Percentiles rank a stretch among this genome's conserved stretches.
Evolutionary conservation across 2,888 invertebrate species (phyloP).

Genomic region (Tortricodes alternella): DNA sequence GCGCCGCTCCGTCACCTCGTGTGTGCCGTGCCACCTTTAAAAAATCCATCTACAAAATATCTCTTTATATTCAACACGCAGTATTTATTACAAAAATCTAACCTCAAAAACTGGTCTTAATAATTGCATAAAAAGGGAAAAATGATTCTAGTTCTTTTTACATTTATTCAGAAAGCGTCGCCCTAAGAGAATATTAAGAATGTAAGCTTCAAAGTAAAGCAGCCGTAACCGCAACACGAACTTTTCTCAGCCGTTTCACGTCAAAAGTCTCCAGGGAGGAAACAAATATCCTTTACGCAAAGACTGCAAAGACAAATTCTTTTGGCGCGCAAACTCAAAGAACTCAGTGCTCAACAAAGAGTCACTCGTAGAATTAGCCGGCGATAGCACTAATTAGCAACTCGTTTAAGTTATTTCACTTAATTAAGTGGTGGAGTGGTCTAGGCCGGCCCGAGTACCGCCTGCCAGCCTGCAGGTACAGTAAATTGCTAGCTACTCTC

Average conservation of each 20-base stretch:
- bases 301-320: constrained; percentile 81
- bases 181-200: constrained; percentile 29
- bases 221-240: constrained; percentile 29
- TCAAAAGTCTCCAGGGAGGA: constrained; percentile 56
- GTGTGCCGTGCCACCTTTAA: constrained; percentile 27
- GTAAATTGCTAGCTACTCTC: constrained; percentile 80
- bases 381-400: constrained; percentile 80
- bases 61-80: not conserved
- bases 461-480: constrained; percentile 50
- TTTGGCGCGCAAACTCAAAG: constrained; percentile 76
- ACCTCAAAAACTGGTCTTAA: constrained; percentile 16
- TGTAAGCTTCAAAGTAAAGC: constrained; percentile 31
- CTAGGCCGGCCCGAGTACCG: constrained; percentile 71
- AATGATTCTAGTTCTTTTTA: constrained; percentile 21
- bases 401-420: constrained; percentile 82
- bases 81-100: not conserved
- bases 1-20: constrained; percentile 43
- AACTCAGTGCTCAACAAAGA: constrained; percentile 76
- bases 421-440: constrained; percentile 82
- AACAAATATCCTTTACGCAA: constrained; percentile 75
- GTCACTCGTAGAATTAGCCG: constrained; percentile 77
- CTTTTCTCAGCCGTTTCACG: constrained; percentile 26
- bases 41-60: not conserved
- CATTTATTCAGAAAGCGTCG: constrained; percentile 19
- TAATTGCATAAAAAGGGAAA: constrained; percentile 8